Percentiles rank a stretch among this genome's conserved stretches.
Conservation (phyloP, 2,113 vertebrate species). For the Lepisosteus osseus region DNA sequence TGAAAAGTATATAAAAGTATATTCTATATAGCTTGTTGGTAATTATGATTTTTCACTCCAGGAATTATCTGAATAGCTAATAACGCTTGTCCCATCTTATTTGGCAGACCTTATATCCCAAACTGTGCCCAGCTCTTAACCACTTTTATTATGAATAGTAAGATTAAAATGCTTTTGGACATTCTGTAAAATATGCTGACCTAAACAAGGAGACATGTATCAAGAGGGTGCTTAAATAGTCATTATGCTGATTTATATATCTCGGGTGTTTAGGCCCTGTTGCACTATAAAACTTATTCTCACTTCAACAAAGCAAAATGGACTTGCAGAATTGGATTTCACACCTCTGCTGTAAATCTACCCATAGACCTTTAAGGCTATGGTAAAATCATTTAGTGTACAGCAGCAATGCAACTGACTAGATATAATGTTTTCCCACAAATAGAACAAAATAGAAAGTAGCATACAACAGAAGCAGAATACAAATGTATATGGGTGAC, state of each 20-base stretch:
- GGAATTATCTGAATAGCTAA: no score
- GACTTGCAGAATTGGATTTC: constrained; percentile 36
- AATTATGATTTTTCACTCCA: no score
- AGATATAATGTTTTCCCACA: no score
- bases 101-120: no score
- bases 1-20: no score
- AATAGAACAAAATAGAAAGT: no score
- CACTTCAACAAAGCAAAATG: constrained; percentile 33
- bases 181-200: constrained; percentile 29
- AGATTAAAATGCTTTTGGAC: constrained; percentile 17
- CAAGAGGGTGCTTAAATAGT: constrained; percentile 26
- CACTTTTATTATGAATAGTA: not conserved
- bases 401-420: not conserved
- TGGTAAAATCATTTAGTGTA: constrained; percentile 25
- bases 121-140: no score
- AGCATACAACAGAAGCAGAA: not conserved
- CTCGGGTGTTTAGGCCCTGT: constrained; percentile 30
- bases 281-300: constrained; percentile 47
- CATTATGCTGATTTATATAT: constrained; percentile 43
- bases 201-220: constrained; percentile 24
- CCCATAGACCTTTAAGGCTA: constrained; percentile 10
- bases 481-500: not conserved
- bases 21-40: no score
- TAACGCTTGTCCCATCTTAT: no score
- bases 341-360: constrained; percentile 27